A percentile compares a stretch with the other conserved stretches of the same genome.
phyloP scores from a whole-genome alignment of 2,888 invertebrate species.

The Drosophila austrosaltans region DNA sequence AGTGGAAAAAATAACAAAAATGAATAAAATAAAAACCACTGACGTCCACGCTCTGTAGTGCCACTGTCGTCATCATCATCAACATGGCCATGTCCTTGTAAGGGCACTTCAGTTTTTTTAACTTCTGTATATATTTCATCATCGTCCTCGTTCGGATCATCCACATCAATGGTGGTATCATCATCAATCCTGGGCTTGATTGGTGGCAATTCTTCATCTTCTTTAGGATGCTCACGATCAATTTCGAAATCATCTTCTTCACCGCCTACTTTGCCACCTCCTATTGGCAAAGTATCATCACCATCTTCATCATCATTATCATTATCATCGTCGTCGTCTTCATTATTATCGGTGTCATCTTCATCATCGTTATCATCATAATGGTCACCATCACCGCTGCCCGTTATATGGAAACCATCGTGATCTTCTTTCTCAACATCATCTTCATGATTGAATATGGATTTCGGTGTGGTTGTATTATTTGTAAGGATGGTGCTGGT shows the following conservation, averaged over 20 bases:
- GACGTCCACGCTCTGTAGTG: constrained; percentile 75
- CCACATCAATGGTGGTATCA: constrained; percentile 27
- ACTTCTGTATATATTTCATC: constrained; percentile 51
- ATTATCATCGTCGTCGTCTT: constrained; percentile 45
- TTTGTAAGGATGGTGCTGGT: constrained; percentile 18
- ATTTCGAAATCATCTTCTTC: background rate
- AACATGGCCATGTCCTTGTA: constrained; percentile 20
- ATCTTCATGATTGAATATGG: constrained; percentile 23
- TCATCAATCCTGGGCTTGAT: background rate
- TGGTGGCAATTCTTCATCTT: background rate
- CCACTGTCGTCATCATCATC: constrained; percentile 46
- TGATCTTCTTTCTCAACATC: constrained; percentile 26
- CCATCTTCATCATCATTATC: constrained; percentile 16
- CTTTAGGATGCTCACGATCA: background rate
- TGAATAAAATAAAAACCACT: constrained; percentile 77
- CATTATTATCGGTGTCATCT: constrained; percentile 40
- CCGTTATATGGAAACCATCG: constrained; percentile 45
- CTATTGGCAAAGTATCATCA: background rate
- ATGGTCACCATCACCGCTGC: constrained; percentile 66
- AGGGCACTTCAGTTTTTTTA: constrained; percentile 22
- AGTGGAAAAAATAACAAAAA: constrained; percentile 50
- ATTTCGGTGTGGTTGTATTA: background rate
- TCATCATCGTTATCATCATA: constrained; percentile 44
- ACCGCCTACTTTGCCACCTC: background rate
- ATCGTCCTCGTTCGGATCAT: constrained; percentile 50